Evolutionary conservation across 1,140 invertebrate species (phyloP).

Genomic region (Druon quercuslanigerum): DNA sequence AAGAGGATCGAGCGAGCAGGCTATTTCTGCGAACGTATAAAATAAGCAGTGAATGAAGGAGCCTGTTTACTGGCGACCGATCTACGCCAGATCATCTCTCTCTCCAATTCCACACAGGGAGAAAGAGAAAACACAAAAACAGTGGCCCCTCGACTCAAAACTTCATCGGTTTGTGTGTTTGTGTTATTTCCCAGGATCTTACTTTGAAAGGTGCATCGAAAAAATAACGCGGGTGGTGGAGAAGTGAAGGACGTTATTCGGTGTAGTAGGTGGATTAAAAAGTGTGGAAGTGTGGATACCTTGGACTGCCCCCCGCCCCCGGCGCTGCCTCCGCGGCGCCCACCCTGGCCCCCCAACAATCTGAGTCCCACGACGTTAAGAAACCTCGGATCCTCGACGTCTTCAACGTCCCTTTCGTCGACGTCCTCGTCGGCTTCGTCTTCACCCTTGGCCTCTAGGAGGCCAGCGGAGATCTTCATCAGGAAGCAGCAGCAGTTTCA

Average conservation of each 20-base stretch:
- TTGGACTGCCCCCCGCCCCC: constrained; percentile 74
- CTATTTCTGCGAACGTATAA: constrained; percentile 71
- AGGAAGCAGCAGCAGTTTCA: constrained; percentile 54
- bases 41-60: constrained; percentile 73
- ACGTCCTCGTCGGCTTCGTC: constrained; percentile 25
- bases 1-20: constrained; percentile 58
- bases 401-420: constrained; percentile 41
- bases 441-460: too few species aligned
- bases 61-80: constrained; percentile 69
- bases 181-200: background rate
- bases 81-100: constrained; percentile 61
- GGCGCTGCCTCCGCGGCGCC: constrained; percentile 75
- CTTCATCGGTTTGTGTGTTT: background rate
- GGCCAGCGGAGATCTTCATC: constrained; percentile 9
- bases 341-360: constrained; percentile 70
- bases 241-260: constrained; percentile 56
- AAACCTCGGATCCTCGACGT: constrained; percentile 52
- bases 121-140: background rate
- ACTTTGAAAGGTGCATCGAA: background rate
- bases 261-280: constrained; percentile 61
- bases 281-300: constrained; percentile 73
- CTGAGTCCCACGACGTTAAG: constrained; percentile 59
- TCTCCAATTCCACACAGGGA: too few species aligned
- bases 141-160: background rate
- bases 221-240: constrained; percentile 51